Base-by-base conservation (phyloP, 2,888 invertebrate genomes). In the Lepidochitona cinerea region DNA sequence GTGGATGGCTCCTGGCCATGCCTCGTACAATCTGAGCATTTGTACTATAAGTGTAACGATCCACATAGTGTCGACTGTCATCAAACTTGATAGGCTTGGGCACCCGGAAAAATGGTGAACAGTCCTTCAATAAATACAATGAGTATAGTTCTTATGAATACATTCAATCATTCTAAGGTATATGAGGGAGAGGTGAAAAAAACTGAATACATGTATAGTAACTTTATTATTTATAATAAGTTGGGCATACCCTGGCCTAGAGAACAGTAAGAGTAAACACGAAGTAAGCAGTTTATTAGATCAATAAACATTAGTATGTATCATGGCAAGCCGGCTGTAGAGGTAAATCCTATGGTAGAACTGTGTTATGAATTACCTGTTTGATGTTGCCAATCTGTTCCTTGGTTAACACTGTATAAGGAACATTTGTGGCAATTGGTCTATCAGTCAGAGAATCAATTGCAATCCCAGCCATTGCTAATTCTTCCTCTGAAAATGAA, bases 381-480 rank as follows among this genome's bases (percentile, higher is more conserved):
- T 81, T 79, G 14, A 88, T 85, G 74, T 89, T 89, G 52, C 77
- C 80, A 36, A 88, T 81, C 79, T 89, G 88, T 72, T 81, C 80
- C 0, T 89, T 86, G 70, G 87, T 88, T 23, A 90, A 76, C 0
- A 82, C 81, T 7, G 89, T 87, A 77, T 90, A 90, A 23, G 83
- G 89, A 69, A 86, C 84, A 78, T 89, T 87, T 6, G 89, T 85
- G 5, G 89, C 88, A 33, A 88, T 75, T 1, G 88, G 89, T 23
- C 85, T 81, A 65, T 86, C 83, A 1, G 88, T 88, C 18, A 88
- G 79, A 78, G 85, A 83, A 72, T 89, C 89, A 12, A 79, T 72
- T 32, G 23, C 26, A 2, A 14, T 23, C 12, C 14, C 26, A 7
- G 23, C 59, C 59, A 59, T 59, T 29, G 29, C 26, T 59, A 26